Evolutionary conservation across 2,888 invertebrate species (phyloP).

Genomic region (Phytoseiulus persimilis): DNA sequence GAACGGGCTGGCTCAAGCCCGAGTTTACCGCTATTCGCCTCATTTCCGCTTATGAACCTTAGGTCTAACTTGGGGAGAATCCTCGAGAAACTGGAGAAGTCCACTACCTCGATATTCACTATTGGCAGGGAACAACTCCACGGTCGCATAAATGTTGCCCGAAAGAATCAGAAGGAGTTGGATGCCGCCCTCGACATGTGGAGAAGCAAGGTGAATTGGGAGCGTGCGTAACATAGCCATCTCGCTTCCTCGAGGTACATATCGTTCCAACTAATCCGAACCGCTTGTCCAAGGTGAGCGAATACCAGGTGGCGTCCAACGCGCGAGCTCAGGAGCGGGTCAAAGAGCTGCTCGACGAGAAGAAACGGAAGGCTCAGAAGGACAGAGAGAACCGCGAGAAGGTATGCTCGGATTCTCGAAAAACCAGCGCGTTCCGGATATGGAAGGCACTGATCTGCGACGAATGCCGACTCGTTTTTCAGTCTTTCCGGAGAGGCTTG

Average conservation of each 20-base stretch:
- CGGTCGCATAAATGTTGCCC: slow-evolving; percentile 28
- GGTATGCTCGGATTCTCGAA: no score
- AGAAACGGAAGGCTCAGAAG: slow-evolving; percentile 14
- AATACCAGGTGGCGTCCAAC: slow-evolving; percentile 34
- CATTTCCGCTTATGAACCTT: no score
- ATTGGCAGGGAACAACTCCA: slow-evolving; percentile 20
- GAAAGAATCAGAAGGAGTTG: slow-evolving; percentile 30
- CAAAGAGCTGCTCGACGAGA: slow-evolving; percentile 17
- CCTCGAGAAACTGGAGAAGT: no score
- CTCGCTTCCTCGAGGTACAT: neutral
- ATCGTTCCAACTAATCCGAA: no score
- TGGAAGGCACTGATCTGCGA: neutral
- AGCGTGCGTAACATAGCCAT: no score
- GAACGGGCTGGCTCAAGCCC: no score
- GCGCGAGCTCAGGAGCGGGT: slow-evolving; percentile 37
- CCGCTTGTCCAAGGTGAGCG: neutral
- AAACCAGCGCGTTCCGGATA: no score
- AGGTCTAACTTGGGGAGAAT: no score
- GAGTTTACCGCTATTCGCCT: no score
- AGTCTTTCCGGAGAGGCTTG: slow-evolving; percentile 19
- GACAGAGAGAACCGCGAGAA: slow-evolving; percentile 24
- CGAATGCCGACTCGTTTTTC: neutral
- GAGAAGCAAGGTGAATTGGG: slow-evolving; percentile 31
- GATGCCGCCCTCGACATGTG: slow-evolving; percentile 31
- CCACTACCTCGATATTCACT: no score